phyloP scores from a whole-genome alignment of 2,888 invertebrate genomes.

The Sesia bembeciformis region DNA sequence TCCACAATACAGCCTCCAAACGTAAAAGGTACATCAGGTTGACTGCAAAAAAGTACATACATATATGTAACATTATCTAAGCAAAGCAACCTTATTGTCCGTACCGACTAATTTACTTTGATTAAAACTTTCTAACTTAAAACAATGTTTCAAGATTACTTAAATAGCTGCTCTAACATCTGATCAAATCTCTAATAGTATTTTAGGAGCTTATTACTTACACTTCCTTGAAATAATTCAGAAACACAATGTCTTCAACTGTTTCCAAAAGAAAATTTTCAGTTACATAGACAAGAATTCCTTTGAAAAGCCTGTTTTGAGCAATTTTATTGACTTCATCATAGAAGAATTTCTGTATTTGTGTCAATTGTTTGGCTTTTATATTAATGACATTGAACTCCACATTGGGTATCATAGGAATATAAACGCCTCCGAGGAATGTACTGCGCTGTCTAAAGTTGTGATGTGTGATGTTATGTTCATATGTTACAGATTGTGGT shows the following conservation, averaged over 20 bases:
- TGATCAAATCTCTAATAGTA: background rate
- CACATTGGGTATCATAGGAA: slow-evolving; percentile 55
- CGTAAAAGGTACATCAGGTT: slow-evolving; percentile 55
- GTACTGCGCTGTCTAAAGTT: slow-evolving; percentile 22
- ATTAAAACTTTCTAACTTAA: no score
- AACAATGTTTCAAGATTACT: no score
- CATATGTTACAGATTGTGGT: slow-evolving; percentile 31
- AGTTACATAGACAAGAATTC: slow-evolving; percentile 54
- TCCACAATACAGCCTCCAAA: slow-evolving; percentile 63
- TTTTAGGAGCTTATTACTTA: slow-evolving; percentile 28
- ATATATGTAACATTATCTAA: no score
- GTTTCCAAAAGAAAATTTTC: slow-evolving; percentile 50
- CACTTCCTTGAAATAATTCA: slow-evolving; percentile 50
- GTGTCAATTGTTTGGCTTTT: slow-evolving; percentile 6
- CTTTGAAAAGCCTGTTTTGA: slow-evolving; percentile 42
- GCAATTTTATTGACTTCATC: slow-evolving; percentile 32
- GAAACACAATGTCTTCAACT: slow-evolving; percentile 48
- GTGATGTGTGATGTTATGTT: slow-evolving; percentile 25
- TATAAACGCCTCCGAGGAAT: slow-evolving; percentile 48
- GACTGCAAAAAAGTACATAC: slow-evolving; percentile 29
- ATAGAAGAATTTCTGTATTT: slow-evolving; percentile 18
- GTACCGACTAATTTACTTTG: no score
- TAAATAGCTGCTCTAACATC: no score
- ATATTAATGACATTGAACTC: slow-evolving; percentile 46
- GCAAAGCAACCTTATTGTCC: no score